Percentiles rank a stretch among this genome's conserved stretches.
Evolutionary conservation across 1,140 invertebrate genomes (phyloP).

Genomic region (Piezodorus guildinii): DNA sequence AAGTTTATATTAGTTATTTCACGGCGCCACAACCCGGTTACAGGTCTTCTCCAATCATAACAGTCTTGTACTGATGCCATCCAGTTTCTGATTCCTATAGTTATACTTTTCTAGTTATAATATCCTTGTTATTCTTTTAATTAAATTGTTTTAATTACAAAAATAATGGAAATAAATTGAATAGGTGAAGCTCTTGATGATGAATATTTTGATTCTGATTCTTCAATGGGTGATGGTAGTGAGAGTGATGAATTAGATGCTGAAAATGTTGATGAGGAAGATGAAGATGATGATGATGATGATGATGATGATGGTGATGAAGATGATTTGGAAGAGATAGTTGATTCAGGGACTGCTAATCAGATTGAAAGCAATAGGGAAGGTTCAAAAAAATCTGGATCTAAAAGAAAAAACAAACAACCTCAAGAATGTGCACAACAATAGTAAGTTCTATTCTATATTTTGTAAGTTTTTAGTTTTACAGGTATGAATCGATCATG

Average conservation of each 20-base stretch:
- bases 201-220: slow-evolving; percentile 39
- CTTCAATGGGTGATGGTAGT: slow-evolving; percentile 29
- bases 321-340: slow-evolving; percentile 28
- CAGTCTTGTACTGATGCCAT: too few species aligned
- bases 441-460: background rate
- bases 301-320: slow-evolving; percentile 33
- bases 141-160: too few species aligned
- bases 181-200: slow-evolving; percentile 60
- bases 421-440: slow-evolving; percentile 1
- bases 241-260: slow-evolving; percentile 35
- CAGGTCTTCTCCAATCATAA: too few species aligned
- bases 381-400: background rate
- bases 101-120: too few species aligned
- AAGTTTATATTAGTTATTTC: too few species aligned
- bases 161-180: slow-evolving; percentile 17
- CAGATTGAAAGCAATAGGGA: background rate
- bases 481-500: too few species aligned
- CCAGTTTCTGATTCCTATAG: too few species aligned
- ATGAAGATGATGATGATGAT: slow-evolving; percentile 35
- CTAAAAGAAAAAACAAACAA: slow-evolving; percentile 5
- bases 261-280: slow-evolving; percentile 68
- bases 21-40: too few species aligned
- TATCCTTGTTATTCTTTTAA: background rate
- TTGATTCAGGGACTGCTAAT: slow-evolving; percentile 20
- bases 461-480: too few species aligned